Percentiles rank a stretch among this genome's conserved stretches.
Evolutionary conservation across 2,113 vertebrate genomes (phyloP).

Genomic region (Oxygymnocypris stewartii): DNA sequence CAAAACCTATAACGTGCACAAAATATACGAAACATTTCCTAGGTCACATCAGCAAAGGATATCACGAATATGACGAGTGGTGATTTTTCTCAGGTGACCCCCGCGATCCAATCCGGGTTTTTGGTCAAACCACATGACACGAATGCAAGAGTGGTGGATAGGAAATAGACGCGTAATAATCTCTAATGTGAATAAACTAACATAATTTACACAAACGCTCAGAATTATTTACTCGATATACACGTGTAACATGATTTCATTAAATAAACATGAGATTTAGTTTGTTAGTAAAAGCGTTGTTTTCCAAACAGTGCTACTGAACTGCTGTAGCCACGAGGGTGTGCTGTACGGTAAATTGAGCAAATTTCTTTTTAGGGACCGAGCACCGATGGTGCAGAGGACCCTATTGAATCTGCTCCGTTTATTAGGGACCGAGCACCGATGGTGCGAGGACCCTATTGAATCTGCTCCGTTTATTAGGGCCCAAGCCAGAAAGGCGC

Average conservation of each 20-base stretch:
- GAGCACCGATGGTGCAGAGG: no score
- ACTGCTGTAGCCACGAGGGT: neutral
- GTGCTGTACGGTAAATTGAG: constrained; percentile 8
- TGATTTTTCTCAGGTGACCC: constrained; percentile 70
- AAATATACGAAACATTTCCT: neutral
- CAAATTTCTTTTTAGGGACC: neutral
- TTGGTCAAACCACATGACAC: constrained; percentile 75
- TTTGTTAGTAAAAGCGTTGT: neutral
- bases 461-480: no score
- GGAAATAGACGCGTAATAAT: neutral
- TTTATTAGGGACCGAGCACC: no score
- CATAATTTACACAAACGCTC: neutral
- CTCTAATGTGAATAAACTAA: neutral
- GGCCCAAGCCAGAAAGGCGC: no score
- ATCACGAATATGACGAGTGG: constrained; percentile 1
- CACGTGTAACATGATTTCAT: neutral
- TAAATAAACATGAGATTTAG: neutral
- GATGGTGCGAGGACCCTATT: no score
- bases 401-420: no score
- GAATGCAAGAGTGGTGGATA: neutral
- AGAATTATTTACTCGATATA: neutral
- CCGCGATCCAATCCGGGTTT: constrained; percentile 77
- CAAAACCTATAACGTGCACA: no score
- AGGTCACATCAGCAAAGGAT: neutral
- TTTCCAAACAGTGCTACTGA: neutral